Percentiles rank a stretch among this genome's conserved stretches.
phyloP scores from a whole-genome alignment of 37 sponge, comb jelly and placozoan species.

The Ianthella basta region DNA sequence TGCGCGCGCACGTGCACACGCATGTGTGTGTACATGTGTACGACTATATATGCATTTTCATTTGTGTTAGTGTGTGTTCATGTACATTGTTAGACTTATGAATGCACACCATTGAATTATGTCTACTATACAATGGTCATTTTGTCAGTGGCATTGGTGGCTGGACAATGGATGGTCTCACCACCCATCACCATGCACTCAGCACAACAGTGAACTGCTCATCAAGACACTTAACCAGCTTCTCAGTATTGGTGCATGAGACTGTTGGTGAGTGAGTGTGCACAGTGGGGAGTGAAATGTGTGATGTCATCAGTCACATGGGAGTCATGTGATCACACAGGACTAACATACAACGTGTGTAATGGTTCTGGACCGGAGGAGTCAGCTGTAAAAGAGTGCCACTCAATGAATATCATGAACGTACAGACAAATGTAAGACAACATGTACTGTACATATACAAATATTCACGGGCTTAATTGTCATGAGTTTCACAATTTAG shows the following conservation, averaged over 20 bases:
- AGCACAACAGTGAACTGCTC: not conserved
- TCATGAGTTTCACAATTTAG: no score
- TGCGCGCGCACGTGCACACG: conserved; percentile 1
- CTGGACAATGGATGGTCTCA: conserved; percentile 12
- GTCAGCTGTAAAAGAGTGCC: not conserved
- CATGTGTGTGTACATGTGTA: conserved; percentile 24
- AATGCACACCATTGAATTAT: not conserved
- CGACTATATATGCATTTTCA: not conserved
- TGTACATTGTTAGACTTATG: not conserved
- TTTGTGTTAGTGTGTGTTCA: conserved; percentile 11
- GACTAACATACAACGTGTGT: not conserved
- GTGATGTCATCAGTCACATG: not conserved
- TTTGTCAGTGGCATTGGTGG: not conserved
- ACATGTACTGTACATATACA: no score
- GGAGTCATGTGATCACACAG: not conserved
- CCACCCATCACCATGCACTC: not conserved
- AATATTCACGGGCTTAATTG: no score
- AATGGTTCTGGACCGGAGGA: not conserved
- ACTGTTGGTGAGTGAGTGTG: not conserved
- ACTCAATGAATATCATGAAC: not conserved
- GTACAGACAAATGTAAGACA: no score
- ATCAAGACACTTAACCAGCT: not conserved
- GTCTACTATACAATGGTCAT: no score
- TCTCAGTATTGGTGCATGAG: not conserved
- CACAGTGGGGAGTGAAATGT: not conserved